phyloP scores from a whole-genome alignment of 2,113 vertebrate genomes.

The Ictalurus punctatus region DNA sequence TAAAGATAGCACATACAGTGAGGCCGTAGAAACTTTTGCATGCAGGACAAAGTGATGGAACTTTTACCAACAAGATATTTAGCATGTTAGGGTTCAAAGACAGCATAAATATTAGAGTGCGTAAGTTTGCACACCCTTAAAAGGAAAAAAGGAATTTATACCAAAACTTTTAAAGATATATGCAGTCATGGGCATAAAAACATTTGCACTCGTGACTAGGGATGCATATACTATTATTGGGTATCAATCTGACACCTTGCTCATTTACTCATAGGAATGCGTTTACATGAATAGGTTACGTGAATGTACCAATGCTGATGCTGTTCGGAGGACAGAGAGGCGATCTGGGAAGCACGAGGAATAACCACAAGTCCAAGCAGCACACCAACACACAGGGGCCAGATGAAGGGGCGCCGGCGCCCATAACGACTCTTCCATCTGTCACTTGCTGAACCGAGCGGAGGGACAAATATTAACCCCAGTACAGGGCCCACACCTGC shows the following conservation, averaged over 20 bases:
- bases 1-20: not conserved
- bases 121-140: not conserved
- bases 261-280: not conserved
- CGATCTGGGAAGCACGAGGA: slow-evolving; percentile 72
- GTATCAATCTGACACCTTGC: not conserved
- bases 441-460: slow-evolving; percentile 82
- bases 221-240: not conserved
- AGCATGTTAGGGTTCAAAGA: no score
- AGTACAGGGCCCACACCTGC: slow-evolving; percentile 83
- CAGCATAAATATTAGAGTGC: not conserved
- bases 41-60: not conserved
- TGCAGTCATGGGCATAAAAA: not conserved
- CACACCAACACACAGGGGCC: slow-evolving; percentile 79
- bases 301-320: not conserved
- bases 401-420: slow-evolving; percentile 84
- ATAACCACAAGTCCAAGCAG: slow-evolving; percentile 82
- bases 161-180: not conserved
- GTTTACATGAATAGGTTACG: not conserved
- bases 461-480: slow-evolving; percentile 78
- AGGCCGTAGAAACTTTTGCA: not conserved
- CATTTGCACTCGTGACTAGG: not conserved
- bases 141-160: not conserved
- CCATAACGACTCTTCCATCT: slow-evolving; percentile 81
- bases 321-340: slow-evolving; percentile 63
- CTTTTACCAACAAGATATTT: not conserved